These are phyloP conservation scores for Synchiropus splendidus DNA, from an alignment of 2,113 vertebrate species.

Conservation along the genomic window DNA sequence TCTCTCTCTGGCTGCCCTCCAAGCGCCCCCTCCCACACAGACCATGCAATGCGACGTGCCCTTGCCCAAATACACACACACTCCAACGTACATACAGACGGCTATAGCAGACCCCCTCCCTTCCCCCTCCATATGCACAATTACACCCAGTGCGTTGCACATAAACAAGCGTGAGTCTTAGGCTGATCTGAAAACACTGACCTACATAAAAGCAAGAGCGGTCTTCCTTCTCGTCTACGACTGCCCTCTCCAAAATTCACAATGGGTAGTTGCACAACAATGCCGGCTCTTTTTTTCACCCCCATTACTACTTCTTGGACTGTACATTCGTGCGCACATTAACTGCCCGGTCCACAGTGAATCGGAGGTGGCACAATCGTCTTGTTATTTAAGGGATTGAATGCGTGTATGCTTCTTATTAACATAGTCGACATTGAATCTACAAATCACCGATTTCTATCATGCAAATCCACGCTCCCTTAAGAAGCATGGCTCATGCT, in stretches of 20 bases:
- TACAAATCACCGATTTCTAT: no score
- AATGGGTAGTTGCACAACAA: not conserved
- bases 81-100: constrained; percentile 36
- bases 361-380: constrained; percentile 7
- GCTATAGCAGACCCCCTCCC: constrained; percentile 15
- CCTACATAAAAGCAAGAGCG: constrained; percentile 59
- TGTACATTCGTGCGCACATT: constrained; percentile 8
- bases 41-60: constrained; percentile 6
- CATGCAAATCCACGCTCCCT: no score
- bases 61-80: constrained; percentile 16
- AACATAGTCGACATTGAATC: no score
- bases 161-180: constrained; percentile 68
- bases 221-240: constrained; percentile 29
- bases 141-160: constrained; percentile 43
- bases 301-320: no score
- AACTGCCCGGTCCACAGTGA: no score
- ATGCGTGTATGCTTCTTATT: no score
- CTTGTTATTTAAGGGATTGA: no score
- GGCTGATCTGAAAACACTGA: constrained; percentile 64
- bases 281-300: no score
- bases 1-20: constrained; percentile 61
- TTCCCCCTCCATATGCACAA: constrained; percentile 34
- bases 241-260: constrained; percentile 29
- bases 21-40: constrained; percentile 19
- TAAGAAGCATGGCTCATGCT: no score